phyloP scores from a whole-genome alignment of 2,888 invertebrate genomes.

The Frankliniella intonsa region DNA sequence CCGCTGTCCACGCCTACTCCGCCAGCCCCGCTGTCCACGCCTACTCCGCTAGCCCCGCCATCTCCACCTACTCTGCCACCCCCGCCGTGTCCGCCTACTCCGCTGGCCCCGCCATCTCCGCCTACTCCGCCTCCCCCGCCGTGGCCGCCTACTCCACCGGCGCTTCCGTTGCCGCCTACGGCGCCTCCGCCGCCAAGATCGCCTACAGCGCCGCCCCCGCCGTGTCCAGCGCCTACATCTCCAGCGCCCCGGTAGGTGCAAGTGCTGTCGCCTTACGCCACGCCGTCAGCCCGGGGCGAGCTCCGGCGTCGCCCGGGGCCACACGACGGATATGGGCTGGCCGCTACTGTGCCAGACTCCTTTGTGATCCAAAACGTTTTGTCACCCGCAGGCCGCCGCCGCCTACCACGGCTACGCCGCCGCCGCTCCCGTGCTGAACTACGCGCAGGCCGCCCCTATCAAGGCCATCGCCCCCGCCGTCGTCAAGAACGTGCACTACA shows the following conservation, averaged over 20 bases:
- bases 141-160: conserved; percentile 44
- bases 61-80: conserved; percentile 44
- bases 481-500: conserved; percentile 37
- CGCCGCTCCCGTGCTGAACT: background rate
- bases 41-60: conserved; percentile 30
- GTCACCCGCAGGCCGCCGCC: conserved; percentile 42
- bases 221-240: conserved; percentile 38
- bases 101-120: conserved; percentile 41
- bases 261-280: background rate
- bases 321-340: too few relatives aligned
- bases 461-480: conserved; percentile 36
- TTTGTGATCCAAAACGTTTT: too few relatives aligned
- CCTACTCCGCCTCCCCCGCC: conserved; percentile 41
- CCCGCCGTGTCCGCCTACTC: conserved; percentile 41
- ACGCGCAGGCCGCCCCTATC: conserved; percentile 29
- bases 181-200: conserved; percentile 41
- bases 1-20: conserved; percentile 39
- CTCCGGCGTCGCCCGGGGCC: too few relatives aligned
- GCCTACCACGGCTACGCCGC: conserved; percentile 31
- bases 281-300: too few relatives aligned
- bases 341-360: background rate
- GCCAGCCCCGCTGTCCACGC: conserved; percentile 33
- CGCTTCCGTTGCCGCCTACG: conserved; percentile 42
- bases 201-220: conserved; percentile 36
- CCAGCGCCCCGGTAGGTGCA: conserved; percentile 32